These are phyloP conservation scores for Seison nebaliae DNA, from an alignment of 1,140 invertebrate genomes.

Conservation along the genomic window DNA sequence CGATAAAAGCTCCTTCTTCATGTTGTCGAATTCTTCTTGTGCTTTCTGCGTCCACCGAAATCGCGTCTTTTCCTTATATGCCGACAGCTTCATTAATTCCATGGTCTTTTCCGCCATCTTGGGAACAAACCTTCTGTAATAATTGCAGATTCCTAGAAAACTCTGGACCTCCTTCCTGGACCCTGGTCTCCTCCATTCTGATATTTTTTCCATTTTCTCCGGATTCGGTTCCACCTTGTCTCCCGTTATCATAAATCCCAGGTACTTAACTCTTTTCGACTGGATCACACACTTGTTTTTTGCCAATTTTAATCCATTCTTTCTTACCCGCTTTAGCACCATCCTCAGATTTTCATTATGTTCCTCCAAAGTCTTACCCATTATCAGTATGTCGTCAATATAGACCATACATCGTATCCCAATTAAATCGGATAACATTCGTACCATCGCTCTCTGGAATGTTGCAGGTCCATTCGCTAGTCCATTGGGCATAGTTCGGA, in stretches of 20 bases:
- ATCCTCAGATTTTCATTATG: no score
- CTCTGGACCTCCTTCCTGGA: constrained; percentile 16
- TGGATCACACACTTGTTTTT: constrained; percentile 7
- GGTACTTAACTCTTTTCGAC: constrained; percentile 14
- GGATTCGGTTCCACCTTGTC: constrained; percentile 16
- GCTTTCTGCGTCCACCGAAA: neutral
- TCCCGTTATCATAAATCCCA: constrained; percentile 17
- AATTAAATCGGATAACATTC: no score
- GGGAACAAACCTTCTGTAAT: constrained; percentile 17
- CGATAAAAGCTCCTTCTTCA: constrained; percentile 13
- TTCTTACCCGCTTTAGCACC: no score
- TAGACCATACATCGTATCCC: no score
- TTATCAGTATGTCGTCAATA: no score
- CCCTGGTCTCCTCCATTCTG: constrained; percentile 17
- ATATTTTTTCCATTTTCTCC: constrained; percentile 17
- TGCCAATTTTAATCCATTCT: constrained; percentile 5
- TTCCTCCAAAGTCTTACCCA: no score
- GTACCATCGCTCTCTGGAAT: neutral
- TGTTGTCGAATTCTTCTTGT: constrained; percentile 13
- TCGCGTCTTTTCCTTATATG: constrained; percentile 6
- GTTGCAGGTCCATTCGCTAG: constrained; percentile 1
- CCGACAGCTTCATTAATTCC: constrained; percentile 15
- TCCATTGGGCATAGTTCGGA: constrained; percentile 4
- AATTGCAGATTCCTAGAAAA: constrained; percentile 20
- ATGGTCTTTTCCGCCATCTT: constrained; percentile 16